Evolutionary conservation across 1,140 invertebrate species (phyloP), one percentile per base, ranked within the genome.

Genomic region (Oscheius sp.): DNA sequence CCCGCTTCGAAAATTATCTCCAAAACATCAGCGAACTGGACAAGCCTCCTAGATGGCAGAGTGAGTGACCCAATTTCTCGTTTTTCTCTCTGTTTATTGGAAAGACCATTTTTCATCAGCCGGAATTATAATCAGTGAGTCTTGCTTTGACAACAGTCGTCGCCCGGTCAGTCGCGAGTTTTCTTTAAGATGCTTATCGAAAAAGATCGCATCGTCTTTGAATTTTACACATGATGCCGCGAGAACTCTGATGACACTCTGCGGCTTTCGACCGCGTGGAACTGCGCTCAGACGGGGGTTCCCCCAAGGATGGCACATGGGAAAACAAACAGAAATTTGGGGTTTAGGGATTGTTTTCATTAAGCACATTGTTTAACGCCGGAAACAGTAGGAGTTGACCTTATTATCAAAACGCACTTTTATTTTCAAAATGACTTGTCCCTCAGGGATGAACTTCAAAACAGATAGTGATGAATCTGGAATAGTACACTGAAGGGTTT

Each of bases 1-100:
- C 70, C n/a, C 34, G 66, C 23, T 42, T 73, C 62, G 46, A 42
- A 3, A 62, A 62, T 28, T 73, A 73, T 52, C 64, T 42, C 29
- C 42, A 73, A 45, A 38, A 38, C 31, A 38, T 73, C 26, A 64
- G 20, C 28, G n/a, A 52, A 13, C 35, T 42, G 10, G 62, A 73
- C 42, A 38, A 73, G 62, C 70, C 70, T 23, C 61, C 61, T 1
- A 45, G 32, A 38, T 73, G 70, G 70, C 61, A 73, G 66, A 73
- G 70, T 73, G 45, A 68, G 67, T 68, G n/a, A 35, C 26, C n/a
- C 38, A 35, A 63, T n/a, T 42, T 42, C 38, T 42, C 38, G n/a
- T 42, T 42, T 10, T 42, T 42, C 10, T 42, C 38, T 10, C 38
- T 59, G 18, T 59, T 31, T 28, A 26, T 18, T 59, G 3, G n/a